Conservation (phyloP, 1,140 invertebrate species). For the Ceratina australensis region DNA sequence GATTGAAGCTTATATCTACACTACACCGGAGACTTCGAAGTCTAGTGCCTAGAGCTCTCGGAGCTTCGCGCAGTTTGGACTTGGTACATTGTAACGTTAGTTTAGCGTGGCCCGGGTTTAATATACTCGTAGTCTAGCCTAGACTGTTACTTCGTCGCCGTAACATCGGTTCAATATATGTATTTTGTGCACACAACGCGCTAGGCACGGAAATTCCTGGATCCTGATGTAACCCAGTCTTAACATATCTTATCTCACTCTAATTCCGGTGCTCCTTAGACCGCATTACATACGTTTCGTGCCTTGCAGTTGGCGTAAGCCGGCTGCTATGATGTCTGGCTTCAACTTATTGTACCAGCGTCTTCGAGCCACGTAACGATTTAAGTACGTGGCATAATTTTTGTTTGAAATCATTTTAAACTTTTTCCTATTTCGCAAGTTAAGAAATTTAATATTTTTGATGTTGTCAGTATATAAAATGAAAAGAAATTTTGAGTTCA, state of each 20-base stretch:
- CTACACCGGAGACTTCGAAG: not conserved
- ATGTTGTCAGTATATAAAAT: too few relatives aligned
- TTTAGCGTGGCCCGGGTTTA: slow-evolving; percentile 19
- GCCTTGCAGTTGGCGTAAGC: slow-evolving; percentile 1
- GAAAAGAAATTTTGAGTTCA: too few relatives aligned
- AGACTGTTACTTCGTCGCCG: not conserved
- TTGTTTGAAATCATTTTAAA: too few relatives aligned
- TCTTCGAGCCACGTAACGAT: not conserved
- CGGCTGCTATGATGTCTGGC: not conserved
- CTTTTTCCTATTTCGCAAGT: too few relatives aligned
- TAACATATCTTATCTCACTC: slow-evolving; percentile 1
- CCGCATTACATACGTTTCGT: not conserved
- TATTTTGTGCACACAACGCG: not conserved
- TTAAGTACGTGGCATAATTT: too few relatives aligned
- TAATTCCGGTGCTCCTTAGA: not conserved
- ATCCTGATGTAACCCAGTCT: slow-evolving; percentile 12
- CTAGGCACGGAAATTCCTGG: slow-evolving; percentile 14
- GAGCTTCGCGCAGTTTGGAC: not conserved
- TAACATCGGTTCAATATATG: not conserved
- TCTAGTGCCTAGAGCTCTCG: not conserved
- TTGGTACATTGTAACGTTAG: not conserved
- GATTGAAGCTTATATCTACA: not conserved
- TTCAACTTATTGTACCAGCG: too few relatives aligned
- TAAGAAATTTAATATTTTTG: too few relatives aligned
- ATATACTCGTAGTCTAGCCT: not conserved